phyloP scores from a whole-genome alignment of 2,113 vertebrate genomes.

The Hypanus sabinus region DNA sequence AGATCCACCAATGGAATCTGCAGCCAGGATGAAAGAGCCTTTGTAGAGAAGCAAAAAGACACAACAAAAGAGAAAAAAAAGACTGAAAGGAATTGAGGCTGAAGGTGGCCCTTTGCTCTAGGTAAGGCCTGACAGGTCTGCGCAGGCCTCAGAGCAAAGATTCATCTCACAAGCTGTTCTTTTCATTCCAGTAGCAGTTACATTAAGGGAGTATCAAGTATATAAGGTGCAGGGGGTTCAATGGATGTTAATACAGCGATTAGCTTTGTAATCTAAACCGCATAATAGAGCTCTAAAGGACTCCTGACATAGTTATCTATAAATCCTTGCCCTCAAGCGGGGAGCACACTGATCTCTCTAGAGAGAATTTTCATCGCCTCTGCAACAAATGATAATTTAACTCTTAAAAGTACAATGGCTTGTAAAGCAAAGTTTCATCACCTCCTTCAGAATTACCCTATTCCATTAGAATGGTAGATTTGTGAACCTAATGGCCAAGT shows the following conservation, averaged over 20 bases:
- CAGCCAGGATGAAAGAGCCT: slow-evolving; percentile 27
- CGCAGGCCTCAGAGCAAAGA: neutral
- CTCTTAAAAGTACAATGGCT: neutral
- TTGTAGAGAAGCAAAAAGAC: slow-evolving; percentile 8
- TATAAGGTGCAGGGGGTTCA: slow-evolving; percentile 2
- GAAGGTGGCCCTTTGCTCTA: neutral
- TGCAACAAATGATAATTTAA: slow-evolving; percentile 15
- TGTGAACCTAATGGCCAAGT: neutral
- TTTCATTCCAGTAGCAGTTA: slow-evolving; percentile 8
- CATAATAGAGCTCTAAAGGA: slow-evolving; percentile 16
- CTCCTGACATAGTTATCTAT: slow-evolving; percentile 10
- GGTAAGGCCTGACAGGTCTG: slow-evolving; percentile 29
- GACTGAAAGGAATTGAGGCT: neutral
- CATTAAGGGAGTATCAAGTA: slow-evolving; percentile 32
- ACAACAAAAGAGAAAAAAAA: neutral
- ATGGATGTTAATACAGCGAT: slow-evolving; percentile 36
- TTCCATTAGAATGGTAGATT: neutral
- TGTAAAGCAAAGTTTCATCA: slow-evolving; percentile 21
- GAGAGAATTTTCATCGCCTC: neutral
- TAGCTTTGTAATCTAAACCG: slow-evolving; percentile 33
- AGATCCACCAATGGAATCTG: slow-evolving; percentile 18
- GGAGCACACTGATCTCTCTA: neutral
- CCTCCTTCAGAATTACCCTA: neutral
- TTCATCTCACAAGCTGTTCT: slow-evolving; percentile 16
- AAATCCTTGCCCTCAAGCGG: slow-evolving; percentile 26